A percentile compares a stretch with the other conserved stretches of the same genome.
Conservation (phyloP, 2,797 vertebrate genomes). For the Bovichtus variegatus region DNA sequence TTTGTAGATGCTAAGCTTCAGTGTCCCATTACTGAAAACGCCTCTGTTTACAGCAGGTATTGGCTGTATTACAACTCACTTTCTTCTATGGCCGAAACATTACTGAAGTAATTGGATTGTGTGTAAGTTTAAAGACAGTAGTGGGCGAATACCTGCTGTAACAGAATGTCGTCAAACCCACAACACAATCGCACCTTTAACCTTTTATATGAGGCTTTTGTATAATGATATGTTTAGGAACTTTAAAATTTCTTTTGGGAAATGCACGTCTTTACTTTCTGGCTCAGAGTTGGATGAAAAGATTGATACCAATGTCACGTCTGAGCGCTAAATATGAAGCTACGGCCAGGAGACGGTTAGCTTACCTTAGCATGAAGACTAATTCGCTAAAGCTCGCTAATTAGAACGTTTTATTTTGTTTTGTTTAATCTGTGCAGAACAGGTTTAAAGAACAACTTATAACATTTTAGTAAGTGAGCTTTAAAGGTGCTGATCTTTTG, state of each 20-base stretch:
- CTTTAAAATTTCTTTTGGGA: neutral
- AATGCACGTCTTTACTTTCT: neutral
- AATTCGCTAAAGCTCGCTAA: neutral
- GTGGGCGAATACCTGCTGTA: constrained; percentile 15
- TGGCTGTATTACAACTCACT: neutral
- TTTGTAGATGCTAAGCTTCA: constrained; percentile 32
- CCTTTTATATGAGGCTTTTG: neutral
- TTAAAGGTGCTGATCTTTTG: neutral
- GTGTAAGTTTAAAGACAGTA: neutral
- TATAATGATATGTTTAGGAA: neutral
- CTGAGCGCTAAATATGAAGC: neutral
- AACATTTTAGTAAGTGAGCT: no score
- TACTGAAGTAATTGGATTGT: neutral
- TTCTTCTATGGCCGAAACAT: neutral
- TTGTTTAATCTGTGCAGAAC: neutral
- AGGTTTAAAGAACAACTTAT: no score
- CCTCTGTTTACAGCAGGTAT: constrained; percentile 22
- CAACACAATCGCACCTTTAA: constrained; percentile 12
- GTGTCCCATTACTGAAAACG: constrained; percentile 17
- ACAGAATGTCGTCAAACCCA: neutral
- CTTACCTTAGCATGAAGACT: neutral
- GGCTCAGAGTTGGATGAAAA: neutral
- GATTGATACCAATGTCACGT: neutral
- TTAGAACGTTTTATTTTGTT: neutral
- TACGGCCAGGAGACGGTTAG: neutral